Conservation (phyloP, 2,797 vertebrate genomes). For the Sphenopsis melanotis region DNA sequence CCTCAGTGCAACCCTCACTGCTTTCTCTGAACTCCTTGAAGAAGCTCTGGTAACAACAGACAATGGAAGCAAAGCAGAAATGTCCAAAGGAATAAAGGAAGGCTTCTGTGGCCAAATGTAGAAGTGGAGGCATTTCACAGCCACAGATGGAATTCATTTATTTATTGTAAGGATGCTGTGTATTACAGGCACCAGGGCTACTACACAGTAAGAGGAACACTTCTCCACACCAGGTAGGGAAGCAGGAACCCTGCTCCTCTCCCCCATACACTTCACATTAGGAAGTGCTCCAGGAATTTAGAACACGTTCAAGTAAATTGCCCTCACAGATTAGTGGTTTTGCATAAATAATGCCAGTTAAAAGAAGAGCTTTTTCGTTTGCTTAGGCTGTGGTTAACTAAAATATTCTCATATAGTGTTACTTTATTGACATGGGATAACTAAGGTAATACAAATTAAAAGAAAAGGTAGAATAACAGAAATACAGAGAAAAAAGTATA, state of each 20-base stretch:
- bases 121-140: background rate
- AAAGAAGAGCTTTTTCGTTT: background rate
- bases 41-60: background rate
- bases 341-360: background rate
- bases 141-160: background rate
- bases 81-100: background rate
- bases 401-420: background rate
- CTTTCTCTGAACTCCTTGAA: background rate
- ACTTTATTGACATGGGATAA: background rate
- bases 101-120: background rate
- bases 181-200: background rate
- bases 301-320: background rate
- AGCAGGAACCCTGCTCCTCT: background rate
- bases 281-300: background rate
- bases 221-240: background rate
- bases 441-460: background rate
- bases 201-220: background rate
- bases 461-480: background rate
- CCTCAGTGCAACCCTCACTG: background rate
- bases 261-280: background rate
- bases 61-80: background rate
- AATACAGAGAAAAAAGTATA: background rate
- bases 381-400: background rate
- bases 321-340: background rate
- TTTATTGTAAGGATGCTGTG: background rate